These are phyloP conservation scores for Callipepla squamata DNA, from an alignment of 2,113 vertebrate genomes.

Conservation along the genomic window DNA sequence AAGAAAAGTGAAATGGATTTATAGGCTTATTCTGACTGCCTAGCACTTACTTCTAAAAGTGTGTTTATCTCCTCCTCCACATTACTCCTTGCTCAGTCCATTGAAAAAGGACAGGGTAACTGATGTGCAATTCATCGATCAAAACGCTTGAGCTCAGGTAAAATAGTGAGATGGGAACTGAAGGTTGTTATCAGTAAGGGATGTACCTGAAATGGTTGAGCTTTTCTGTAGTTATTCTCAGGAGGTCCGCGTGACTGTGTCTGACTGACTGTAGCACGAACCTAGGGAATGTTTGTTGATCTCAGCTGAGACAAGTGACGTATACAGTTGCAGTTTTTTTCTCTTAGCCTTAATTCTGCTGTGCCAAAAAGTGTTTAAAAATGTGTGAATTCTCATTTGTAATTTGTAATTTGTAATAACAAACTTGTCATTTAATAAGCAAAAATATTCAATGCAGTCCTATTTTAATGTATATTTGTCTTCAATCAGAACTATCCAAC, in stretches of 20 bases:
- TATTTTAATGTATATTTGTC: not conserved
- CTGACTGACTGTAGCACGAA: not conserved
- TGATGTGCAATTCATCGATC: not conserved
- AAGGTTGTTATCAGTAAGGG: not conserved
- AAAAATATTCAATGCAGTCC: not conserved
- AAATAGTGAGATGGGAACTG: not conserved
- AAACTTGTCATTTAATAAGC: not conserved
- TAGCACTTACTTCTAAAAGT: not conserved
- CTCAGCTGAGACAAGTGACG: not conserved
- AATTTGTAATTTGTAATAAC: not conserved
- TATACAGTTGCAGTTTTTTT: not conserved
- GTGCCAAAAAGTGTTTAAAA: not conserved
- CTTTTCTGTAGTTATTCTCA: not conserved
- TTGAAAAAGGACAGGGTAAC: not conserved
- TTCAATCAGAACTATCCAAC: not conserved
- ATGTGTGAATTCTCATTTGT: not conserved
- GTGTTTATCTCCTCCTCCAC: not conserved
- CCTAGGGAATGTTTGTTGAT: not conserved
- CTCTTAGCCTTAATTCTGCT: not conserved
- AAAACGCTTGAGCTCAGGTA: not conserved
- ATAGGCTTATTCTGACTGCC: not conserved
- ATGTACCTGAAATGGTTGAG: not conserved
- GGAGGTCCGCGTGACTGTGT: not conserved
- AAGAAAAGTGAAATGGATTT: constrained; percentile 4
- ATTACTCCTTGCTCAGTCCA: fast-evolving